A percentile compares a stretch with the other conserved stretches of the same genome.
phyloP scores from a whole-genome alignment of 2,888 invertebrate genomes.

The Boloria euphrosyne region DNA sequence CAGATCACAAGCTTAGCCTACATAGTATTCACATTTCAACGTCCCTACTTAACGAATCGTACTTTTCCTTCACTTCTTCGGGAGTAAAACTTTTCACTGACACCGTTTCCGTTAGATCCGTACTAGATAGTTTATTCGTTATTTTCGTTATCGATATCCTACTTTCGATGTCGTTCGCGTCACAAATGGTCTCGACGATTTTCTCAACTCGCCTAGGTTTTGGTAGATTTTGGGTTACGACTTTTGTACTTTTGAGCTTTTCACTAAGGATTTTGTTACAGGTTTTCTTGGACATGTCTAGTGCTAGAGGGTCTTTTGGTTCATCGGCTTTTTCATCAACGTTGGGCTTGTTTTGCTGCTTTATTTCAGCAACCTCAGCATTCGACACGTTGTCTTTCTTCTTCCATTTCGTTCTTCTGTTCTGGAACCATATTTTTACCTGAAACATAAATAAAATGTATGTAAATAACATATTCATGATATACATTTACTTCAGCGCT shows the following conservation, averaged over 20 bases:
- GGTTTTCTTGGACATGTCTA: slow-evolving; percentile 74
- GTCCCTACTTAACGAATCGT: slow-evolving; percentile 64
- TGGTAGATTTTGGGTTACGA: slow-evolving; percentile 49
- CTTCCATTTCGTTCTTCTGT: slow-evolving; percentile 88
- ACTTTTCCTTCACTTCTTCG: slow-evolving; percentile 71
- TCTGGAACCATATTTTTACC: slow-evolving; percentile 97
- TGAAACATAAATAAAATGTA: slow-evolving; percentile 64
- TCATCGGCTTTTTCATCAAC: slow-evolving; percentile 60
- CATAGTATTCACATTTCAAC: slow-evolving; percentile 66
- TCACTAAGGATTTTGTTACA: slow-evolving; percentile 71
- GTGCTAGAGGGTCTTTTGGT: slow-evolving; percentile 62
- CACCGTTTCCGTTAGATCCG: slow-evolving; percentile 63
- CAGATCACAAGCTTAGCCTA: slow-evolving; percentile 31
- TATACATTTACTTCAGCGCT: no score
- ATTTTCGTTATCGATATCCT: slow-evolving; percentile 80
- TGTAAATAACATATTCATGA: slow-evolving; percentile 15
- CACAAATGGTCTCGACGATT: slow-evolving; percentile 60
- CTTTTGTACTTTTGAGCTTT: slow-evolving; percentile 65
- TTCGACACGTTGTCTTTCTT: slow-evolving; percentile 96
- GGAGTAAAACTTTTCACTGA: slow-evolving; percentile 73
- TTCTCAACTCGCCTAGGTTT: slow-evolving; percentile 72
- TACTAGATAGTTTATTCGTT: slow-evolving; percentile 72
- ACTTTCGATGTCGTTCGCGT: slow-evolving; percentile 74
- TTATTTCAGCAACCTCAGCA: slow-evolving; percentile 93
- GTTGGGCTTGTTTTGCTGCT: slow-evolving; percentile 77